A percentile compares a stretch with the other conserved stretches of the same genome.
Conservation (phyloP, 2,888 invertebrate genomes). For the Lithosia quadra region DNA sequence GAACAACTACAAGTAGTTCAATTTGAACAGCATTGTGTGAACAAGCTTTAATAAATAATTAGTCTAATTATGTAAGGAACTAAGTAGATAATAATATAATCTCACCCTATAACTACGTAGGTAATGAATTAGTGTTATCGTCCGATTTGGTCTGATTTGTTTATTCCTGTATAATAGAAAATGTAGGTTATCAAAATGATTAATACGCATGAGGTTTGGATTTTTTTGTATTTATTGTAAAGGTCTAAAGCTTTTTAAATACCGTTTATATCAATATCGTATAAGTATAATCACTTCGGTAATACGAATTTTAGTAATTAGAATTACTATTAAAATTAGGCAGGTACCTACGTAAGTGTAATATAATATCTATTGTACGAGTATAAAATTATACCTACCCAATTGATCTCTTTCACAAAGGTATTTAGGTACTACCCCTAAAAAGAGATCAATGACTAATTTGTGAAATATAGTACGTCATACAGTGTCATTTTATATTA, state of each 20-base stretch:
- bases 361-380: background rate
- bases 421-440: conserved; percentile 9
- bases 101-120: conserved; percentile 36
- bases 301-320: conserved; percentile 8
- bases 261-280: background rate
- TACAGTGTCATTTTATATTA: conserved; percentile 39
- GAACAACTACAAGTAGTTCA: background rate
- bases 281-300: conserved; percentile 4
- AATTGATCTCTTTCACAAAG: background rate
- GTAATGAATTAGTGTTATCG: conserved; percentile 34
- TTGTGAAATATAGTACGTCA: conserved; percentile 31
- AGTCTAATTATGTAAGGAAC: conserved; percentile 32
- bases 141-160: conserved; percentile 43
- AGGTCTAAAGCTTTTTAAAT: conserved; percentile 39
- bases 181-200: background rate
- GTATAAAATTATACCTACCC: no score
- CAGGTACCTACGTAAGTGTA: conserved; percentile 24
- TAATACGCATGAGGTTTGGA: background rate
- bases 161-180: conserved; percentile 24
- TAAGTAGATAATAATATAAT: conserved; percentile 34
- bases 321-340: background rate
- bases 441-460: conserved; percentile 30
- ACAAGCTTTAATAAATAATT: conserved; percentile 50
- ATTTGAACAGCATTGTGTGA: conserved; percentile 43
- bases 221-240: conserved; percentile 9